Conservation (phyloP, 1,140 invertebrate species). For the Aphidius ervi region DNA sequence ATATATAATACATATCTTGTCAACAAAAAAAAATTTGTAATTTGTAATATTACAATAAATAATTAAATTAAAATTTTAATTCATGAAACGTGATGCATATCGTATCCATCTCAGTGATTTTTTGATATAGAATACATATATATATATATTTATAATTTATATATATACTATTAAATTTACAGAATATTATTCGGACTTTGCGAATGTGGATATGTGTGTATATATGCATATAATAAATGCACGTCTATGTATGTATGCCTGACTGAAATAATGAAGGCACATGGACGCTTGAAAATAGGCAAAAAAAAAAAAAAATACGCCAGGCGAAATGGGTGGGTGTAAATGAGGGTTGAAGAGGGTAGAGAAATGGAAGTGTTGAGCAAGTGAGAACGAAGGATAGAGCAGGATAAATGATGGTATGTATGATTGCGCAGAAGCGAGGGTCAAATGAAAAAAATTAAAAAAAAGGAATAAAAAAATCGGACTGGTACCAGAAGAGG, state of each 20-base stretch:
- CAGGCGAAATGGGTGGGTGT: not conserved
- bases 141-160: not conserved
- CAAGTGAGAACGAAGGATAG: conserved; percentile 5
- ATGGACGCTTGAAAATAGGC: conserved; percentile 17
- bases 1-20: not conserved
- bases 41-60: conserved; percentile 2
- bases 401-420: conserved; percentile 14
- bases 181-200: no score
- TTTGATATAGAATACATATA: not conserved
- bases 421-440: conserved; percentile 37
- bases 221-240: conserved; percentile 27
- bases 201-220: not conserved
- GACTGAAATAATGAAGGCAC: conserved; percentile 26
- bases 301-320: not conserved
- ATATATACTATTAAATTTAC: conserved; percentile 7
- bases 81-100: no score
- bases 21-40: not conserved
- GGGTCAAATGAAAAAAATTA: conserved; percentile 34
- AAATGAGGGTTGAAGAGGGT: not conserved
- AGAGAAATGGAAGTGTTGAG: conserved; percentile 2
- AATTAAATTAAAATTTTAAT: no score
- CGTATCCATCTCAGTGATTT: no score
- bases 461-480: conserved; percentile 36
- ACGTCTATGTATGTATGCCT: conserved; percentile 21
- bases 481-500: conserved; percentile 35